Evolutionary conservation across 2,113 vertebrate genomes (phyloP), one percentile per base, ranked within the genome.

Genomic region (Beaufortia kweichowensis): DNA sequence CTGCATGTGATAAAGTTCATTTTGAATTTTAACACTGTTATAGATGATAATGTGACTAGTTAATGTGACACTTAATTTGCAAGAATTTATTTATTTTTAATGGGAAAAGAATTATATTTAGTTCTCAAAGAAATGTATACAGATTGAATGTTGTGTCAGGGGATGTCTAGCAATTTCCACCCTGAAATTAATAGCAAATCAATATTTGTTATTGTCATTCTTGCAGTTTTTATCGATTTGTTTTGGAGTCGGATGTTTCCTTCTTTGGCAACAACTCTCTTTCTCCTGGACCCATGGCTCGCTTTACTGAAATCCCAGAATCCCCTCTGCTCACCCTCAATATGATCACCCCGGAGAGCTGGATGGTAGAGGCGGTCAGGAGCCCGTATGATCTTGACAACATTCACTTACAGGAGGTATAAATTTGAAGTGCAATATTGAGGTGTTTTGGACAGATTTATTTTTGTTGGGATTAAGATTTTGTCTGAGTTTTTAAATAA

Each of bases 381-480:
- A 98, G 95, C 88, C 93, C 92, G 24, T 92, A 94, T 79, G 97
- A 99, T 89, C 92, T 98, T 1, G 97, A 99, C 86, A 99, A 99
- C 85, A 97, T 99, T 88, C 93, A 94, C 85, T 88, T 99, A 66
- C 91, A 96, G 85, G 93, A 98, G 89, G 97, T 97, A 89, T 39
- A 9, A 14, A 57, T 8, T 31, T 33, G 8, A 19, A 41, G n/a
- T 50, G n/a, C 17, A 21, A 14, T 15, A 4, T 35, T 48, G 46
- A n/a, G 35, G 43, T 21, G 6, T 24, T 64, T 21, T 10, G n/a
- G 4, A 39, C 35, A 11, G 11, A 39, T 39, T 7, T 39, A 39
- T 11, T 2, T 39, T 39, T 10, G 1, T 10, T 39, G n/a, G n/a
- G n/a, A n/a, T 11, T 57, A 23, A 24, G 4, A 23, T 33, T 59